phyloP scores from a whole-genome alignment of 1,140 invertebrate species.

The Diabrotica undecimpunctata region DNA sequence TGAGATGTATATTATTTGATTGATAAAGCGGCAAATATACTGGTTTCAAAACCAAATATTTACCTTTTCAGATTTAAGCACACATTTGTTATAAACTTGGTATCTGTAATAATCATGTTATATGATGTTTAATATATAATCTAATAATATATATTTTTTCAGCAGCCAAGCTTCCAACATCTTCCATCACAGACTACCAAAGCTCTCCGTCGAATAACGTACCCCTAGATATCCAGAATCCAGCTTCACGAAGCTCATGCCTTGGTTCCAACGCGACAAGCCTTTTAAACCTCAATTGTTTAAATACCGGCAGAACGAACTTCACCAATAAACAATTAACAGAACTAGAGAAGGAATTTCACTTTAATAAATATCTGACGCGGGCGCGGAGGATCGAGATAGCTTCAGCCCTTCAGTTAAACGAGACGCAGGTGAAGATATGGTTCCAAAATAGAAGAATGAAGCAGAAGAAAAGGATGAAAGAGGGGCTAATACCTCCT shows the following conservation, averaged over 20 bases:
- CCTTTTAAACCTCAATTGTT: constrained; percentile 49
- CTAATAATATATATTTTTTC: too few species aligned
- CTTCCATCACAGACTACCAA: constrained; percentile 36
- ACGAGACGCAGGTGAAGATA: constrained; percentile 93
- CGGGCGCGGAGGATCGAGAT: constrained; percentile 95
- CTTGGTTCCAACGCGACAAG: constrained; percentile 42
- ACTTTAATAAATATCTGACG: constrained; percentile 98
- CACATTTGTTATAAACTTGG: too few species aligned
- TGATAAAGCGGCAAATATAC: too few species aligned
- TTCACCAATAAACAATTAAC: constrained; percentile 99
- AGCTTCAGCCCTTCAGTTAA: constrained; percentile 89
- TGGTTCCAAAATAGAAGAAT: constrained; percentile 92
- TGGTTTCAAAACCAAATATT: too few species aligned
- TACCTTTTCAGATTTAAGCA: too few species aligned
- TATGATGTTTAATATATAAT: too few species aligned
- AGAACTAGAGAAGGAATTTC: constrained; percentile 98
- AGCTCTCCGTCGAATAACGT: constrained; percentile 24
- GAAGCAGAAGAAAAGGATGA: constrained; percentile 92
- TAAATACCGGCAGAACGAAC: constrained; percentile 90
- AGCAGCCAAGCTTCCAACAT: constrained; percentile 59
- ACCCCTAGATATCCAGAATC: constrained; percentile 38
- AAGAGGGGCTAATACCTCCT: constrained; percentile 76
- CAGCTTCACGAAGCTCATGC: constrained; percentile 36
- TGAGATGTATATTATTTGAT: too few species aligned
- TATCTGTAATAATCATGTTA: too few species aligned